These are phyloP conservation scores for Dipus sagitta DNA, from an alignment of 2,797 vertebrate genomes.

Conservation along the genomic window DNA sequence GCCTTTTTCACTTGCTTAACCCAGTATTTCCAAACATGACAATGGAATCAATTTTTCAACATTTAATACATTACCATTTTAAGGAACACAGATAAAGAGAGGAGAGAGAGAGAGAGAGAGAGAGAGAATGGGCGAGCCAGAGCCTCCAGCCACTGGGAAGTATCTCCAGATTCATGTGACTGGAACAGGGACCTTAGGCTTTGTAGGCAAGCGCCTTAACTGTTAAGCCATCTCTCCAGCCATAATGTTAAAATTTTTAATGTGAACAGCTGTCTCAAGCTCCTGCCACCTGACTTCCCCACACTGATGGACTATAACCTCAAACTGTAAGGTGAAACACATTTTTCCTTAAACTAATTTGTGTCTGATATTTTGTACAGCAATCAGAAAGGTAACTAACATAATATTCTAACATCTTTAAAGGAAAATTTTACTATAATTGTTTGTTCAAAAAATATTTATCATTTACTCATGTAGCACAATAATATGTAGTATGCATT, in stretches of 20 bases:
- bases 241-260: too few species aligned
- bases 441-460: conserved; percentile 5
- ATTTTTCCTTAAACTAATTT: neutral
- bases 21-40: conserved; percentile 46
- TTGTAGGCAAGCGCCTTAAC: too few species aligned
- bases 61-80: conserved; percentile 38
- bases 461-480: neutral
- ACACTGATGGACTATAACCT: too few species aligned
- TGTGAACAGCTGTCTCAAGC: too few species aligned
- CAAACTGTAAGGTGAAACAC: too few species aligned
- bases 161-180: too few species aligned
- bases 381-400: neutral
- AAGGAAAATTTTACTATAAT: neutral
- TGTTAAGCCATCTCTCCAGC: too few species aligned
- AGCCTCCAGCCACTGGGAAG: too few species aligned
- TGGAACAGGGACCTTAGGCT: too few species aligned
- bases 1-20: conserved; percentile 54
- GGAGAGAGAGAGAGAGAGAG: too few species aligned
- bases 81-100: neutral
- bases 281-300: too few species aligned
- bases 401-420: conserved; percentile 39
- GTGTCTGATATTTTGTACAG: neutral
- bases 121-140: too few species aligned
- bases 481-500: conserved; percentile 42
- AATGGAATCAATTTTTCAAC: conserved; percentile 44